A percentile compares a stretch with the other conserved stretches of the same genome.
These are phyloP conservation scores for Amaurobius ferox DNA, from an alignment of 2,888 invertebrate species.

Conservation along the genomic window DNA sequence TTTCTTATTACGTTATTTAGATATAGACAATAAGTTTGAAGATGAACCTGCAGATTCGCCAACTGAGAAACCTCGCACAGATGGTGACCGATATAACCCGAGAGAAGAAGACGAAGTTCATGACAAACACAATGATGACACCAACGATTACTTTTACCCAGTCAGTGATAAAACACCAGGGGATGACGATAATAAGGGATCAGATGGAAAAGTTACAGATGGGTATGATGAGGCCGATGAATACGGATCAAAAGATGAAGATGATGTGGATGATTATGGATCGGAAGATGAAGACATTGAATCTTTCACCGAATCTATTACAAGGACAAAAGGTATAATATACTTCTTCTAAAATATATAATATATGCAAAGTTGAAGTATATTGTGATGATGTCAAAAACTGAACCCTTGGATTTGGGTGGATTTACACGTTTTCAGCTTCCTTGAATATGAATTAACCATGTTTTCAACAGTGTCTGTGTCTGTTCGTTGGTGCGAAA, in stretches of 20 bases:
- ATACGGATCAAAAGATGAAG: slow-evolving; percentile 16
- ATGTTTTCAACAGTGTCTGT: too few relatives aligned
- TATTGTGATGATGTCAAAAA: too few relatives aligned
- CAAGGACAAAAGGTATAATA: too few relatives aligned
- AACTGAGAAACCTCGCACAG: background rate
- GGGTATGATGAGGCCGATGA: background rate
- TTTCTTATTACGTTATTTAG: slow-evolving; percentile 26
- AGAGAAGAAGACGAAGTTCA: background rate
- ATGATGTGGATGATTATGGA: slow-evolving; percentile 2
- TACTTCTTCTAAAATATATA: too few relatives aligned
- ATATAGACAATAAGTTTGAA: slow-evolving; percentile 29
- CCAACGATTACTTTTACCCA: background rate
- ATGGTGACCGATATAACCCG: background rate
- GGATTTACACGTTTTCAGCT: too few relatives aligned
- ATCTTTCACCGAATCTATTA: slow-evolving; percentile 12
- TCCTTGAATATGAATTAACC: too few relatives aligned
- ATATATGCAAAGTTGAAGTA: too few relatives aligned
- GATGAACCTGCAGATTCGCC: slow-evolving; percentile 1
- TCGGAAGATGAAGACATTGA: slow-evolving; percentile 18
- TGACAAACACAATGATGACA: background rate
- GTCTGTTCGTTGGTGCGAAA: too few relatives aligned
- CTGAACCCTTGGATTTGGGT: too few relatives aligned
- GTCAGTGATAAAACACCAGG: background rate
- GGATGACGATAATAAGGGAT: background rate
- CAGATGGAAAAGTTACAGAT: background rate